These are phyloP conservation scores for Amphimedon queenslandica DNA, from an alignment of 37 sponge, comb jelly and placozoan species.

Conservation along the genomic window DNA sequence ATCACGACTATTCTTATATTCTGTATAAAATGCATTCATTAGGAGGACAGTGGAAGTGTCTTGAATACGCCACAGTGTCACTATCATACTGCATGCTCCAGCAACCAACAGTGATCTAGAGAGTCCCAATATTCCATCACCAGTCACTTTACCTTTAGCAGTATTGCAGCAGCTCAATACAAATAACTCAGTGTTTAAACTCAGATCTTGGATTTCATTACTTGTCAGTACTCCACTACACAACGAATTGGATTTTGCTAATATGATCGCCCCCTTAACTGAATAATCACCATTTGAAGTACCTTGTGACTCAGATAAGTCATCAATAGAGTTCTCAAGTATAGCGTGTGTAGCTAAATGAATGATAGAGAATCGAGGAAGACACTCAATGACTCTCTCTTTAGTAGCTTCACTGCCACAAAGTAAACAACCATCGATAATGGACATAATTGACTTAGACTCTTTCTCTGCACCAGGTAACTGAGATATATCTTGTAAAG, in stretches of 20 bases:
- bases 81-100: slow-evolving; percentile 25
- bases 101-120: slow-evolving; percentile 34
- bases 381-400: not conserved
- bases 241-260: slow-evolving; percentile 17
- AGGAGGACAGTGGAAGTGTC: slow-evolving; percentile 25
- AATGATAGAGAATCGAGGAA: slow-evolving; percentile 14
- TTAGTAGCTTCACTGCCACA: slow-evolving; percentile 21
- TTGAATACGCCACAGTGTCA: slow-evolving; percentile 43
- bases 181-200: slow-evolving; percentile 15
- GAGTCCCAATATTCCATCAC: slow-evolving; percentile 52
- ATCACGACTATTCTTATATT: slow-evolving; percentile 23
- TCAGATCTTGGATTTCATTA: slow-evolving; percentile 22
- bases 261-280: slow-evolving; percentile 37
- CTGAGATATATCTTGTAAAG: slow-evolving; percentile 25
- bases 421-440: slow-evolving; percentile 17
- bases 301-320: not conserved
- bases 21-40: slow-evolving; percentile 23
- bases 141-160: slow-evolving; percentile 44
- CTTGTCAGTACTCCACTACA: slow-evolving; percentile 47
- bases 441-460: slow-evolving; percentile 2
- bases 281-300: slow-evolving; percentile 27
- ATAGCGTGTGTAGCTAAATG: slow-evolving; percentile 58
- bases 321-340: slow-evolving; percentile 22
- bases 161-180: slow-evolving; percentile 53
- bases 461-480: slow-evolving; percentile 42